Evolutionary conservation across 2,113 vertebrate genomes (phyloP).

Genomic region (Scalopus aquaticus): DNA sequence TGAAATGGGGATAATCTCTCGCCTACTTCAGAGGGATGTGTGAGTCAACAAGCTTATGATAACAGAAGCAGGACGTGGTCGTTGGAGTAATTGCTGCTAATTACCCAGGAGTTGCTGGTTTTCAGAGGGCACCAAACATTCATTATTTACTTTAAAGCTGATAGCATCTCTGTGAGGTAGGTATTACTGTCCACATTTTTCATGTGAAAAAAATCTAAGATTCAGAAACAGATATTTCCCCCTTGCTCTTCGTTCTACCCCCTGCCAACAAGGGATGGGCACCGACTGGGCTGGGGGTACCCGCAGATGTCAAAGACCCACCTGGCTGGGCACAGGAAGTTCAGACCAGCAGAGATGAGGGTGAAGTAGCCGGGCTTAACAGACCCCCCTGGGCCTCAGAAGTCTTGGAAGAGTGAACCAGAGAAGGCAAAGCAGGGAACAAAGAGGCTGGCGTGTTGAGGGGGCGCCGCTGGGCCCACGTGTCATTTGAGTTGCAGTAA

Average conservation of each 20-base stretch:
- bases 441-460: neutral
- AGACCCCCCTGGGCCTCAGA: neutral
- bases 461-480: too few species aligned
- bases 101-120: neutral
- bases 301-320: neutral
- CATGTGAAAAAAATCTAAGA: neutral
- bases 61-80: neutral
- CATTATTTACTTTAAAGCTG: neutral
- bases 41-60: neutral
- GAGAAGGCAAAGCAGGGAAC: neutral
- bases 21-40: neutral
- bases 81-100: neutral
- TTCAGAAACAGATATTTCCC: neutral
- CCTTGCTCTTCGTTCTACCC: neutral
- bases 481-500: neutral
- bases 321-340: neutral
- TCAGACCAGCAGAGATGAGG: neutral
- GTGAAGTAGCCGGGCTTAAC: neutral
- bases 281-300: too few species aligned
- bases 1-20: conserved; percentile 1
- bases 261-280: neutral
- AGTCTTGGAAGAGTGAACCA: neutral
- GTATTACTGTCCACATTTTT: neutral
- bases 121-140: neutral
- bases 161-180: neutral